Evolutionary conservation across 2,888 invertebrate genomes (phyloP).

Genomic region (Agriotes lineatus): DNA sequence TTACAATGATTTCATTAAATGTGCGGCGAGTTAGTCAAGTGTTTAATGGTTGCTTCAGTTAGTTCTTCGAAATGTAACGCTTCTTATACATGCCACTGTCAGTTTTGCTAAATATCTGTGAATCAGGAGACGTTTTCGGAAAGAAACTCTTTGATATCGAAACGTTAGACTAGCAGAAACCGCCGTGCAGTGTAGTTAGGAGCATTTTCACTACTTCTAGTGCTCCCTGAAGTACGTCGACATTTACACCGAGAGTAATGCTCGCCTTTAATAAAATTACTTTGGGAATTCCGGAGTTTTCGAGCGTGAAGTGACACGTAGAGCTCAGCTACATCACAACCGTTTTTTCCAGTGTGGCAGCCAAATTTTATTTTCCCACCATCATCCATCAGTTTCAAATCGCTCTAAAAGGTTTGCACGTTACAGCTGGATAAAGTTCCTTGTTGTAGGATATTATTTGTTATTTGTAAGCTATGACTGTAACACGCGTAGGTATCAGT

Average conservation of each 20-base stretch:
- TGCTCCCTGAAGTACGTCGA: too few relatives aligned
- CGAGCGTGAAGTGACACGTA: too few relatives aligned
- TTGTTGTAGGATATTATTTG: background rate
- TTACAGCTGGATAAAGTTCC: background rate
- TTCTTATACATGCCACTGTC: background rate
- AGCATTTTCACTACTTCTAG: too few relatives aligned
- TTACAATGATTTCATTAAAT: background rate
- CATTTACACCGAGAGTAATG: too few relatives aligned
- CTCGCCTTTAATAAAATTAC: too few relatives aligned
- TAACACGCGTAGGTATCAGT: too few relatives aligned
- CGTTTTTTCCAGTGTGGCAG: background rate
- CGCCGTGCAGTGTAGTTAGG: too few relatives aligned
- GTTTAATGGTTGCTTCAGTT: conserved; percentile 9
- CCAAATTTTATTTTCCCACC: background rate
- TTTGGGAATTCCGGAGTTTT: too few relatives aligned
- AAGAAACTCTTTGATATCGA: background rate
- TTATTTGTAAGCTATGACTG: background rate
- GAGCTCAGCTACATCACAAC: too few relatives aligned
- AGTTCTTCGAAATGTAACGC: conserved; percentile 2
- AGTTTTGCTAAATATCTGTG: background rate
- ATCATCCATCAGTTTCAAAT: conserved; percentile 3
- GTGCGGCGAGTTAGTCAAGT: background rate
- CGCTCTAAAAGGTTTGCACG: background rate
- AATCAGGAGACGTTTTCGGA: background rate
- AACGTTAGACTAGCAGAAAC: too few relatives aligned